Base-by-base conservation (phyloP, 2,888 invertebrate species). In the Allacma fusca region DNA sequence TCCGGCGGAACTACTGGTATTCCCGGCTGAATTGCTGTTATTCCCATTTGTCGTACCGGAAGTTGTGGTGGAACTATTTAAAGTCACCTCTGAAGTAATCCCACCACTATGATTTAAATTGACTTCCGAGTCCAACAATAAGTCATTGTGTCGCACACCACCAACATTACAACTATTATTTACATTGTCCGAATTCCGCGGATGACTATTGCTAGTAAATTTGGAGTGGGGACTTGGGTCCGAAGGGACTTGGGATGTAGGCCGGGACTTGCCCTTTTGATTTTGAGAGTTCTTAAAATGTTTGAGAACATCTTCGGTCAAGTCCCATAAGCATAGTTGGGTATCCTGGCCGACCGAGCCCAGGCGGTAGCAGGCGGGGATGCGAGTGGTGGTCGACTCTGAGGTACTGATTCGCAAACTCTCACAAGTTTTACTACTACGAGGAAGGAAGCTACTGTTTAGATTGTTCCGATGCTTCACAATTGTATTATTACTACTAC, bases 291-390 rank as follows among this genome's bases (percentile, higher is more conserved):
- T 50, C 2, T 44, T 70, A 70, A 44, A 70, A 43, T 75, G 75
- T 84, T 92, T 89, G 77, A 99, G 88, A 78, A 97, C 92, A 86
- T 99, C 98, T 86, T 98, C 97, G 19, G 97, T 98, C 79, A 99
- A 91, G 87, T 99, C 99, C 99, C 99, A 99, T 81, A 99, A 89
- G 88, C 98, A 98, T 82, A 99, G 88, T 87, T 97, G 96, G 64
- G 98, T 98, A 88, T 99, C 99, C 87, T 99, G 98, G 43, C 98
- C 96, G 0, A 98, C 97, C 81, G 96, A 96, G 40, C 97, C 97
- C 81, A 98, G 89, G 81, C 96, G 89, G 87, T 95, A 95, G 85
- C 93, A 92, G 29, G 92, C 84, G 23, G 84, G 83, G 68, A 83
- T 80, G 79, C 87, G 85, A 78, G 85, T 86, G 64, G 74, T 78